A percentile compares a stretch with the other conserved stretches of the same genome.
These are phyloP conservation scores for Mohoua ochrocephala DNA, from an alignment of 2,113 vertebrate genomes.

Conservation along the genomic window DNA sequence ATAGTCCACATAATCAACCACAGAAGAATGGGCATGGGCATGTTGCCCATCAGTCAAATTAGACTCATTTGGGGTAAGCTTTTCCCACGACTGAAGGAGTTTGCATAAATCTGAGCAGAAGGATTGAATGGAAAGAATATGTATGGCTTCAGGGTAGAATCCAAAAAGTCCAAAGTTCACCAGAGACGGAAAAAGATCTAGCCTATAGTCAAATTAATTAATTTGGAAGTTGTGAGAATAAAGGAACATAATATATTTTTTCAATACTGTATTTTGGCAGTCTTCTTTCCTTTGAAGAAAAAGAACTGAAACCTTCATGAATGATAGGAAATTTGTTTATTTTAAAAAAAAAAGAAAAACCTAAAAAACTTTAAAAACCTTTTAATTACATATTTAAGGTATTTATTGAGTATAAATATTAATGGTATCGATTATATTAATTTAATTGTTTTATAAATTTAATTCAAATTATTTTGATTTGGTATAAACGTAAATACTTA, in stretches of 20 bases:
- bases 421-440: background rate
- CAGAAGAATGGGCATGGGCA: fast-evolving
- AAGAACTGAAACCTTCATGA: background rate
- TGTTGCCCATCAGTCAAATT: background rate
- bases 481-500: background rate
- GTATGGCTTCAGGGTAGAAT: background rate
- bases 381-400: background rate
- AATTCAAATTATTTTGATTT: background rate
- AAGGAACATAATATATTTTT: background rate
- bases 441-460: background rate
- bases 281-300: background rate
- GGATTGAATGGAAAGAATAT: background rate
- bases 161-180: background rate
- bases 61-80: background rate
- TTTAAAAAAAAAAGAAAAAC: fast-evolving
- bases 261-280: background rate
- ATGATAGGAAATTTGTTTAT: background rate
- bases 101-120: background rate
- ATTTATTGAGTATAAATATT: background rate
- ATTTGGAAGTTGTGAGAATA: background rate
- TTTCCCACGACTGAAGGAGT: background rate
- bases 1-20: background rate
- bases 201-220: background rate
- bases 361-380: fast-evolving
- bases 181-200: background rate